Conservation (phyloP, 2,113 vertebrate genomes). For the Catharus bicknelli region DNA sequence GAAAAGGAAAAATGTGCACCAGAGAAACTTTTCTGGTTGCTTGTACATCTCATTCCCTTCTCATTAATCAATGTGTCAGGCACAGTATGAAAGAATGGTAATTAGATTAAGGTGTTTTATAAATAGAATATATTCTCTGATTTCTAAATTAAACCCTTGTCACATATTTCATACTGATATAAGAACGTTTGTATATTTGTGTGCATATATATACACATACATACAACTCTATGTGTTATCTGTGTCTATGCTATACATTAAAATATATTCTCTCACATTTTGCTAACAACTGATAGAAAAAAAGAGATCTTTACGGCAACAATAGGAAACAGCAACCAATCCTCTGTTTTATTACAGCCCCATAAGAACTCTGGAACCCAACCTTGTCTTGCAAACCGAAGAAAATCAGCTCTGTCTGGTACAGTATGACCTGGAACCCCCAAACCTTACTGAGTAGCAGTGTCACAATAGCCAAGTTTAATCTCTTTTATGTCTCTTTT, state of each 20-base stretch:
- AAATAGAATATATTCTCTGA: neutral
- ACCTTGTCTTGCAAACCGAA: neutral
- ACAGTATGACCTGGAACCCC: neutral
- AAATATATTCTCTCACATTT: neutral
- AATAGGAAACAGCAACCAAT: neutral
- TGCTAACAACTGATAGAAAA: neutral
- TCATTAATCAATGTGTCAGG: neutral
- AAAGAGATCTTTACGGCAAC: neutral
- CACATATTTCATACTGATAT: neutral
- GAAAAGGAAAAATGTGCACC: neutral
- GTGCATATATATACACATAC: neutral
- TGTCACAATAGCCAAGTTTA: neutral
- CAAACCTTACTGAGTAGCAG: neutral
- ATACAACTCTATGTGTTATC: neutral
- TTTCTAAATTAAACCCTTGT: neutral
- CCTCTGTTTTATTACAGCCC: neutral
- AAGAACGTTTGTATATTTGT: neutral
- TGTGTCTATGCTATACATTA: neutral
- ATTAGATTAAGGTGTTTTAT: neutral
- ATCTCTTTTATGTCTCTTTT: neutral
- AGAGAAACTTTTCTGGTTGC: neutral
- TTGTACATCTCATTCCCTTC: neutral
- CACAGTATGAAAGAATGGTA: neutral
- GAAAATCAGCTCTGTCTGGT: neutral
- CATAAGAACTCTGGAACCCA: neutral